Evolutionary conservation across 2,888 invertebrate species (phyloP).

Genomic region (Caenorhabditis sp.): DNA sequence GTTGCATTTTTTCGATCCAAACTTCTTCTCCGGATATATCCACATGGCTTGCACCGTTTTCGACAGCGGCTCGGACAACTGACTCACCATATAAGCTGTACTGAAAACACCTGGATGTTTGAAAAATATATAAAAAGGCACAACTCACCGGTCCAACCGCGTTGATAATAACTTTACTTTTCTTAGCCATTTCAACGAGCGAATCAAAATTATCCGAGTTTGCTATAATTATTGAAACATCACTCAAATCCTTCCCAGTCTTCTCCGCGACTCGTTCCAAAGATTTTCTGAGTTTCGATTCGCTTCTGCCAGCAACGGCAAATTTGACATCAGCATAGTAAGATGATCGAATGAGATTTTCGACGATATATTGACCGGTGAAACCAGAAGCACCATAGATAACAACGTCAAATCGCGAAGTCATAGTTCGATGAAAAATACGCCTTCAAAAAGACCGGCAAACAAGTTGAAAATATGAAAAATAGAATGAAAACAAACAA

Average conservation of each 20-base stretch:
- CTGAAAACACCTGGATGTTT: too few relatives aligned
- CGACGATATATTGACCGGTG: constrained; percentile 86
- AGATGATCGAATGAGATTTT: constrained; percentile 74
- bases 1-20: constrained; percentile 86
- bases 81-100: constrained; percentile 84
- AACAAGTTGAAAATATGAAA: too few relatives aligned
- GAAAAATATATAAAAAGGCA: too few relatives aligned
- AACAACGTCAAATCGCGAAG: constrained; percentile 79
- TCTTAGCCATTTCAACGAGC: constrained; percentile 82
- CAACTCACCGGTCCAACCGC: constrained; percentile 84
- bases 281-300: constrained; percentile 75
- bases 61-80: constrained; percentile 87
- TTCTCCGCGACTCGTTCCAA: constrained; percentile 73
- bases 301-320: constrained; percentile 87
- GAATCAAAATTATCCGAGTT: constrained; percentile 82
- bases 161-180: constrained; percentile 84
- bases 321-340: constrained; percentile 77
- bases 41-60: constrained; percentile 83
- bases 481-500: too few relatives aligned
- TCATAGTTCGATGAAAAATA: too few relatives aligned
- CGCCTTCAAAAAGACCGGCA: too few relatives aligned
- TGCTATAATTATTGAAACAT: constrained; percentile 80
- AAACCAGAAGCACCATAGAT: constrained; percentile 94
- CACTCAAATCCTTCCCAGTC: constrained; percentile 72
- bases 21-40: constrained; percentile 92